Percentiles rank a stretch among this genome's conserved stretches.
Conservation (phyloP, 1,140 invertebrate species). For the Drosophila bocki region DNA sequence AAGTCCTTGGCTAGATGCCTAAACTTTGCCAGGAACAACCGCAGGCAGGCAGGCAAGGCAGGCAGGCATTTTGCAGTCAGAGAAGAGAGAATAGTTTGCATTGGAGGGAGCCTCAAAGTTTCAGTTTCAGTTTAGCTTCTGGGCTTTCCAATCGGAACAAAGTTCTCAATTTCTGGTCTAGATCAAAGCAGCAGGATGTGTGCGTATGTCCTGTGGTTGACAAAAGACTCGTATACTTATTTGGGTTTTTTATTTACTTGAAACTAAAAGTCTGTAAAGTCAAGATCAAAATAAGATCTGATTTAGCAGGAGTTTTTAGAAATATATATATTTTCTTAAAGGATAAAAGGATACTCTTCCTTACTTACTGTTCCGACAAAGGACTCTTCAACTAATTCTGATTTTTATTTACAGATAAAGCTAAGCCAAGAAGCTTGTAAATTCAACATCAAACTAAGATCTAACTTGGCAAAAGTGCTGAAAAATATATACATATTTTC, state of each 20-base stretch:
- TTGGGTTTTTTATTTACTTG: too few species aligned
- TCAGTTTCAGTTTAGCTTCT: constrained; percentile 3
- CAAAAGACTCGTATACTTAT: neutral
- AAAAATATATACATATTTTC: neutral
- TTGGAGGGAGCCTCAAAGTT: neutral
- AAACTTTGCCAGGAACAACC: constrained; percentile 10
- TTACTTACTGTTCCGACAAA: too few species aligned
- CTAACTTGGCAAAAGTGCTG: neutral
- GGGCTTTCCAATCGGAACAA: constrained; percentile 10
- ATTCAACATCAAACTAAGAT: neutral
- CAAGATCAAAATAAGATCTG: neutral
- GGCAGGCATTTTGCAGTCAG: constrained; percentile 13
- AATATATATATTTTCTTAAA: neutral
- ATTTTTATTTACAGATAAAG: too few species aligned
- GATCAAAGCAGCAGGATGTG: neutral
- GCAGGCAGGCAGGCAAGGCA: constrained; percentile 7
- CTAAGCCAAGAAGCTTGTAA: too few species aligned
- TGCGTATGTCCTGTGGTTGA: neutral
- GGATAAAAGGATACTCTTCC: too few species aligned
- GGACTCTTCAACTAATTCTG: too few species aligned
- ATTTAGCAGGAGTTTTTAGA: too few species aligned
- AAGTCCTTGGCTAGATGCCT: constrained; percentile 20
- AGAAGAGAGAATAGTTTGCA: neutral
- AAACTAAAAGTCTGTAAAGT: neutral
- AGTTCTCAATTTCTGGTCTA: neutral